Evolutionary conservation across 1,140 invertebrate genomes (phyloP), one percentile per base, ranked within the genome.

Genomic region (Aphis gossypii): DNA sequence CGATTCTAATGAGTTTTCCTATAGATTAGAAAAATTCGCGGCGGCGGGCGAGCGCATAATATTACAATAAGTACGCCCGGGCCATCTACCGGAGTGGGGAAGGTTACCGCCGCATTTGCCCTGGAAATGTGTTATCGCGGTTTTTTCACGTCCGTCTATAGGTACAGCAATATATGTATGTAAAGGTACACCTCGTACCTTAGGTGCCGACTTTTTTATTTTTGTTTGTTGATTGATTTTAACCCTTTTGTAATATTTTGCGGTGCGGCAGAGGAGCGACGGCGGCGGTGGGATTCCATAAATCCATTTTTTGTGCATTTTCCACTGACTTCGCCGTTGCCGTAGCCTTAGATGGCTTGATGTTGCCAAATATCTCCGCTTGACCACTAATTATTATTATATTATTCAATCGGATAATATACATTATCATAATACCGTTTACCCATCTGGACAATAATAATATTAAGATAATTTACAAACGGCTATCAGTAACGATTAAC

Each of bases 41-140:
- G 41, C 84, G 23, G 84, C 41, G 23, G 21, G 56, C 68, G 68
- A n/a, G 35, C 76, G 76, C 76, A 38, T 83, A 51, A 4, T 51
- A 60, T 60, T 25, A 46, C 11, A 84, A 44, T 84, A 84, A 38
- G 9, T 23, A 84, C 9, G 84, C 9, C 84, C 35, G 76, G 35
- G 60, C 60, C 60, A 76, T 5, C 14, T 18, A 84, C 23, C 23
- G 83, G 83, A 84, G 41, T 86, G 84, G 84, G 41, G 25, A 86
- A 86, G 25, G 41, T 46, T 46, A 46, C 60, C 14, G 14, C 14
- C 60, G 30, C 30, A 14, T 46, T 86, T 30, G 41, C 41, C 41
- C 41, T 86, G 84, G 41, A 86, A 86, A 46, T 76, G 60, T 25
- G 41, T 86, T 86, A 86, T 86, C 84, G 18, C 84, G 41, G 76